These are phyloP conservation scores for Nasonia oneida DNA, from an alignment of 2,888 invertebrate genomes.

Conservation along the genomic window DNA sequence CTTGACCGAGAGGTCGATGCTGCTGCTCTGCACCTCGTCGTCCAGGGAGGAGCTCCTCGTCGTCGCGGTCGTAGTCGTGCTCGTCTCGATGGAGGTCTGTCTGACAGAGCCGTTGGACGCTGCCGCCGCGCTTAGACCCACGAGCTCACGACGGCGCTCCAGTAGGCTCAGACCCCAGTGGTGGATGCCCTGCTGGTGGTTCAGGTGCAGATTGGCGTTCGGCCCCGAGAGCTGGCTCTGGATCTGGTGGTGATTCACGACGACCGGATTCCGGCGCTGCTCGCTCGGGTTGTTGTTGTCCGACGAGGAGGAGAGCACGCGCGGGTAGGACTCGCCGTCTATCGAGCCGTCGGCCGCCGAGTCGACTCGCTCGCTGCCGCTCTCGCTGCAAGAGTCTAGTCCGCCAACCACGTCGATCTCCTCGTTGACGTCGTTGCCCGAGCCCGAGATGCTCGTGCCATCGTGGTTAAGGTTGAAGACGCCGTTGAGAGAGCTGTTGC, in stretches of 20 bases:
- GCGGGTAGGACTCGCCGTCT: slow-evolving; percentile 82
- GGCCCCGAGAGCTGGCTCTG: slow-evolving; percentile 66
- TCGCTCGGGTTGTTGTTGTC: slow-evolving; percentile 48
- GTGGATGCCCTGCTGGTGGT: slow-evolving; percentile 76
- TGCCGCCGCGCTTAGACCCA: slow-evolving; percentile 67
- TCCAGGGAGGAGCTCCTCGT: slow-evolving; percentile 67
- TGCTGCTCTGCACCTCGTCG: slow-evolving; percentile 77
- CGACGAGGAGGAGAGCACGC: slow-evolving; percentile 50
- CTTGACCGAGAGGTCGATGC: slow-evolving; percentile 79
- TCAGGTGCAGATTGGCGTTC: slow-evolving; percentile 69
- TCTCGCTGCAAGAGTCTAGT: slow-evolving; percentile 87
- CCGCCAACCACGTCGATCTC: slow-evolving; percentile 92
- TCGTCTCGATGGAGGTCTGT: slow-evolving; percentile 65
- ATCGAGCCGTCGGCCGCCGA: slow-evolving; percentile 81
- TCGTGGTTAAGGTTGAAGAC: slow-evolving; percentile 73
- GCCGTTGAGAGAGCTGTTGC: slow-evolving; percentile 82
- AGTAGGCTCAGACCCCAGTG: slow-evolving; percentile 77
- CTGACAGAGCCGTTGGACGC: slow-evolving; percentile 63
- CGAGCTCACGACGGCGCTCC: slow-evolving; percentile 80
- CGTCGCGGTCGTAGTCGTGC: slow-evolving; percentile 44
- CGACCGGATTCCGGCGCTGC: slow-evolving; percentile 29
- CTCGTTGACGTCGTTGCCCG: slow-evolving; percentile 78
- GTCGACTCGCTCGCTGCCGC: slow-evolving; percentile 80
- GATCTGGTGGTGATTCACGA: slow-evolving; percentile 58
- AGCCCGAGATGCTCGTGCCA: slow-evolving; percentile 77